A percentile compares a stretch with the other conserved stretches of the same genome.
Conservation (phyloP, 2,113 vertebrate species). For the Crocuta crocuta region DNA sequence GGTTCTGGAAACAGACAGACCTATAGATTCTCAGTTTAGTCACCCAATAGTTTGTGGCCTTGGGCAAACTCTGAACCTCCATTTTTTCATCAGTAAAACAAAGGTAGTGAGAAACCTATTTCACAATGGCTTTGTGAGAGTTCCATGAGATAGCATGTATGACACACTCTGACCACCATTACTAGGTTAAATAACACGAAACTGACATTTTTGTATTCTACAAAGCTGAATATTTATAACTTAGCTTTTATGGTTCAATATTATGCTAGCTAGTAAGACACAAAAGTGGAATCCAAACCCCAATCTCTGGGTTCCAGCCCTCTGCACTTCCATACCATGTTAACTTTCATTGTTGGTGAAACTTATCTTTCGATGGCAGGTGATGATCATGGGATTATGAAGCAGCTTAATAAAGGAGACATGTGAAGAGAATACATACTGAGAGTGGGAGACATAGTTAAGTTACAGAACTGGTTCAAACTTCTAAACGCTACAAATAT, state of each 20-base stretch:
- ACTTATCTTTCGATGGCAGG: background rate
- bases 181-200: background rate
- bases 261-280: background rate
- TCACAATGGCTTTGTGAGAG: background rate
- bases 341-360: background rate
- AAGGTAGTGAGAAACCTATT: background rate
- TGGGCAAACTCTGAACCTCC: background rate
- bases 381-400: background rate
- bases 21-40: background rate
- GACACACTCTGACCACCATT: background rate
- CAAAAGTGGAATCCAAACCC: background rate
- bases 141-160: too few species aligned
- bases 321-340: background rate
- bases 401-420: background rate
- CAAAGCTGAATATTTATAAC: background rate
- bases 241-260: background rate
- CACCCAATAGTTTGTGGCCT: background rate
- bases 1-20: background rate
- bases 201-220: background rate
- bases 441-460: background rate
- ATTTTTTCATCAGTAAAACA: background rate
- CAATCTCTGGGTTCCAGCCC: background rate
- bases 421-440: background rate
- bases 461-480: background rate
- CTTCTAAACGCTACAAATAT: background rate